Conservation (phyloP, 2,797 vertebrate genomes). For the Manis crassicaudata region DNA sequence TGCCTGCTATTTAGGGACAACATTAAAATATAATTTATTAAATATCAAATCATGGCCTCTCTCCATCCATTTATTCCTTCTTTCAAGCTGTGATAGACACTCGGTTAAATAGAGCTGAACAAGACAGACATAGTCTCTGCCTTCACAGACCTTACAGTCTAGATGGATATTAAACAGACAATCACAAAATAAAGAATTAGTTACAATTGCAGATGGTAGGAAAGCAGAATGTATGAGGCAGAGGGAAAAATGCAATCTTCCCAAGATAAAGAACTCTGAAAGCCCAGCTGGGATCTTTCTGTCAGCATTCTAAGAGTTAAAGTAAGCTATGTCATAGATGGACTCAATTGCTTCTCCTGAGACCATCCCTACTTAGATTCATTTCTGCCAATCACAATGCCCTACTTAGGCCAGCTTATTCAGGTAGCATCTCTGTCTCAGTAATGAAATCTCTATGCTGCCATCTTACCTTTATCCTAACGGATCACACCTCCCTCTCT, state of each 20-base stretch:
- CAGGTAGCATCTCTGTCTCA: slow-evolving; percentile 54
- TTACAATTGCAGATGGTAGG: not conserved
- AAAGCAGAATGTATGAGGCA: not conserved
- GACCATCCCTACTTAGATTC: slow-evolving; percentile 62
- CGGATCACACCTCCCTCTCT: slow-evolving; percentile 26
- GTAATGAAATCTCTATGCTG: not conserved
- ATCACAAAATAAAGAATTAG: not conserved
- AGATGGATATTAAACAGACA: not conserved
- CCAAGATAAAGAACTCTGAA: not conserved
- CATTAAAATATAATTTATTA: not conserved
- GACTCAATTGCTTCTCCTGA: slow-evolving; percentile 52
- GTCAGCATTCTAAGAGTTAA: slow-evolving; percentile 49
- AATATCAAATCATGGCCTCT: not conserved
- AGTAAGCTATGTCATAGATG: slow-evolving; percentile 46
- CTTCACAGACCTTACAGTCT: slow-evolving; percentile 9
- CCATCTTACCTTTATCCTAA: slow-evolving; percentile 64
- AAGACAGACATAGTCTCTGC: not conserved
- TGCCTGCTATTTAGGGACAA: not conserved
- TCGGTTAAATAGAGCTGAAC: not conserved
- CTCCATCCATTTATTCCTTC: not conserved
- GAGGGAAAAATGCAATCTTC: not conserved
- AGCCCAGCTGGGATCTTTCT: not conserved
- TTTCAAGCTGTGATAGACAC: not conserved
- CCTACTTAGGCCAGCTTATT: slow-evolving; percentile 57
- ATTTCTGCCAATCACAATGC: slow-evolving; percentile 74